A percentile compares a stretch with the other conserved stretches of the same genome.
phyloP scores from a whole-genome alignment of 2,888 invertebrate species.

The Drosophila multiciliata region DNA sequence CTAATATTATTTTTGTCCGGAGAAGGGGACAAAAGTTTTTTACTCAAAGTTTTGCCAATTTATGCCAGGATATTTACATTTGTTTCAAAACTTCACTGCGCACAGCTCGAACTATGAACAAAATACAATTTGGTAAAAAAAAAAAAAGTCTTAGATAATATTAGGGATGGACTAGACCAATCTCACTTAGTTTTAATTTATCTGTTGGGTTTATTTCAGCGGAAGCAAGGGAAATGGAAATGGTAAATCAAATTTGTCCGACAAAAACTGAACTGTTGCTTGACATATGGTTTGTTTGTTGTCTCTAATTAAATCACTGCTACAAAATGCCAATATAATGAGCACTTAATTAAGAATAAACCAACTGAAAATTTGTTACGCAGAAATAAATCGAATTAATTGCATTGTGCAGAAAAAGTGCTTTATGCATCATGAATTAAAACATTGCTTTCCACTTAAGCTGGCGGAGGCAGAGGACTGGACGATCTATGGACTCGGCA shows the following conservation, averaged over 20 bases:
- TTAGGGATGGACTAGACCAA: neutral
- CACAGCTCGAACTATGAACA: neutral
- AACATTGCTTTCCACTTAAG: conserved; percentile 71
- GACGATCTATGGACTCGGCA: conserved; percentile 13
- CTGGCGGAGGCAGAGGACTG: conserved; percentile 44
- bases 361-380: neutral
- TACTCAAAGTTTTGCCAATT: neutral
- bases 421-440: neutral
- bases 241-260: neutral
- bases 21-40: conserved; percentile 2
- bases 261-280: too few species aligned
- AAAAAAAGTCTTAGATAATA: neutral
- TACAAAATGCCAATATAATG: neutral
- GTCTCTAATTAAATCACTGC: too few species aligned
- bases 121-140: neutral
- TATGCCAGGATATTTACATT: conserved; percentile 7
- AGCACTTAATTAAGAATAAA: neutral
- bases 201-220: neutral
- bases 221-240: neutral
- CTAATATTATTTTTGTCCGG: conserved; percentile 34
- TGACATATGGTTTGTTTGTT: too few species aligned
- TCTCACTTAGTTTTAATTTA: neutral
- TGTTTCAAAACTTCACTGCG: conserved; percentile 11
- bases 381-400: neutral
- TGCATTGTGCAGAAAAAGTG: neutral